A percentile compares a stretch with the other conserved stretches of the same genome.
Conservation (phyloP, 1,140 invertebrate species). For the Hermetia illucens region DNA sequence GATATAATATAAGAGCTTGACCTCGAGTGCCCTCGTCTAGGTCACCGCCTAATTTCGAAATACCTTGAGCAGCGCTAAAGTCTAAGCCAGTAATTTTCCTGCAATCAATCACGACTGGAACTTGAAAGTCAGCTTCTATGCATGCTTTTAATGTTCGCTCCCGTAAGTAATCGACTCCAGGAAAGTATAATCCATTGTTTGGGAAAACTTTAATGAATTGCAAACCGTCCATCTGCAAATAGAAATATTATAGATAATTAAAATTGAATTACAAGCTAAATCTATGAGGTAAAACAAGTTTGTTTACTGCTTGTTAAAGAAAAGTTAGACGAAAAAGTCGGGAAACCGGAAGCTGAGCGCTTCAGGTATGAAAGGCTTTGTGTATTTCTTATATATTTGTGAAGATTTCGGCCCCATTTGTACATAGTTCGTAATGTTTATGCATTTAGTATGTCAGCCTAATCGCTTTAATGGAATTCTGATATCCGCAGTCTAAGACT, state of each 20-base stretch:
- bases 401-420: too few species aligned
- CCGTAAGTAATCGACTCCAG: constrained; percentile 44
- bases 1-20: constrained; percentile 16
- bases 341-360: too few species aligned
- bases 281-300: too few species aligned
- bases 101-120: constrained; percentile 46
- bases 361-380: too few species aligned
- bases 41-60: constrained; percentile 23
- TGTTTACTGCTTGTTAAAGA: too few species aligned
- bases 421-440: too few species aligned
- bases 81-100: constrained; percentile 42
- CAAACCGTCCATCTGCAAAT: constrained; percentile 22
- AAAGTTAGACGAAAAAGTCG: too few species aligned
- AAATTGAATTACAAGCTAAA: neutral
- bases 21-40: constrained; percentile 15
- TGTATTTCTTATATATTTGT: too few species aligned
- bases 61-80: constrained; percentile 39
- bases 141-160: constrained; percentile 35
- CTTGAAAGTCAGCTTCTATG: constrained; percentile 20
- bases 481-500: too few species aligned
- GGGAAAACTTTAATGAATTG: constrained; percentile 42
- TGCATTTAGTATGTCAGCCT: too few species aligned
- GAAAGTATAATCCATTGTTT: constrained; percentile 47
- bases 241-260: neutral
- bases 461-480: too few species aligned